Evolutionary conservation across 2,113 vertebrate genomes (phyloP).

Genomic region (Carassius auratus): DNA sequence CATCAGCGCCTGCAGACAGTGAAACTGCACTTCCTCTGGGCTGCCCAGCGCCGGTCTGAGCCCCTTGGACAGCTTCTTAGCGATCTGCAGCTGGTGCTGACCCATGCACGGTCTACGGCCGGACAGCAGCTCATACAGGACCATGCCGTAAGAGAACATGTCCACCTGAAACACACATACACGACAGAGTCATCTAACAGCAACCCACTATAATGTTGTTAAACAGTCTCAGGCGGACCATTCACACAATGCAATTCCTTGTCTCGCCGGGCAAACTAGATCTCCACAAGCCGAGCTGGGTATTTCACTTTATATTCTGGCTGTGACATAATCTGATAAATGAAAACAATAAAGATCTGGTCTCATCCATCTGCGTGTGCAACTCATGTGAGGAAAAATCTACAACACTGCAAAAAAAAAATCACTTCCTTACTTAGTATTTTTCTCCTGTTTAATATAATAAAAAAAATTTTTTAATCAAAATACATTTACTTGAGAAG

Average conservation of each 20-base stretch:
- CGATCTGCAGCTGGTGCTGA: slow-evolving; percentile 92
- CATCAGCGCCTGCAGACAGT: slow-evolving; percentile 85
- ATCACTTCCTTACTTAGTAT: neutral
- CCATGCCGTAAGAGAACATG: slow-evolving; percentile 99
- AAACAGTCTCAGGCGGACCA: neutral
- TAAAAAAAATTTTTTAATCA: too few species aligned
- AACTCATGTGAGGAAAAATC: too few species aligned
- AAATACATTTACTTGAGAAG: neutral
- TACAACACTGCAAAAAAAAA: too few species aligned
- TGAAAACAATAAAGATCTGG: neutral
- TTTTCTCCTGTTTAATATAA: neutral
- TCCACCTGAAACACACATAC: slow-evolving; percentile 82
- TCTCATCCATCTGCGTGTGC: neutral
- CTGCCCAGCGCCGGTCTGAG: slow-evolving; percentile 84
- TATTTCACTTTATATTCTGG: neutral
- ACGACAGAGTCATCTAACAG: neutral
- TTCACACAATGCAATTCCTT: neutral
- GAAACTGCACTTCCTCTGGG: slow-evolving; percentile 89
- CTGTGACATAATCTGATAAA: neutral
- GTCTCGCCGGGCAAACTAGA: neutral
- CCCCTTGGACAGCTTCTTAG: slow-evolving; percentile 93
- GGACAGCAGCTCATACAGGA: slow-evolving; percentile 90
- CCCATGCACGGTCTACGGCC: slow-evolving; percentile 86
- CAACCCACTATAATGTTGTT: neutral
- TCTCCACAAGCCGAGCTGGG: neutral